Base-by-base conservation (phyloP, 1,140 invertebrate genomes). In the Drosophila busckii region DNA sequence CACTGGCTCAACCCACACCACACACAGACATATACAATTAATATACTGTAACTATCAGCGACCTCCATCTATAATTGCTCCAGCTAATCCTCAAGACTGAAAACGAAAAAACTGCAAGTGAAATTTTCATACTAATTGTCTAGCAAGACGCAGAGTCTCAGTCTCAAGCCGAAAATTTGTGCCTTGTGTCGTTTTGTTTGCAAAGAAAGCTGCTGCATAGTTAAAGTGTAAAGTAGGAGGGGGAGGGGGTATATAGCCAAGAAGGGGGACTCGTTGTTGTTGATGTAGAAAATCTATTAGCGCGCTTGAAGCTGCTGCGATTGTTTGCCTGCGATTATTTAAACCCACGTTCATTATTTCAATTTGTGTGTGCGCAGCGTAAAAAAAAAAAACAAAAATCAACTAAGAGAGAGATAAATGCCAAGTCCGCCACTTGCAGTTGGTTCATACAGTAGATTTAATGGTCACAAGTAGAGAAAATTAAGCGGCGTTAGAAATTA, bases 281-380 rank as follows among this genome's bases (percentile, higher is more conserved):
- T 10, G 9, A 55, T 50, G 65, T 82, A 82, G 69, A 75, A 82
- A 82, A 82, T 82, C 75, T 82, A 82, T 82, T 82, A 82, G 75
- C 65, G 61, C 73, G 70, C 71, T 78, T 70, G 49, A 53, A 29
- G 35, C 55, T 37, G 73, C 38, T 49, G 67, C 75, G 75, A 82
- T 82, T 75, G 75, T 66, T 82, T 82, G 69, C 46, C 55, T 49
- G 75, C 70, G 75, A 80, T 82, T 83, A 82, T 82, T n/a, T 82
- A 70, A 82, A 82, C 76, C 75, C 75, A 83, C 75, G 75, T 82
- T 82, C 70, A 82, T 82, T 75, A 75, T 66, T 75, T 71, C 69
- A 73, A 82, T 82, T 82, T 82, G 64, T 44, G 63, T n/a, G n/a
- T n/a, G n/a, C 29, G 48, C 49, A 71, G 56, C 62, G 20, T 20